A percentile compares a stretch with the other conserved stretches of the same genome.
Evolutionary conservation across 2,888 invertebrate species (phyloP).

Genomic region (Amaurobius ferox): DNA sequence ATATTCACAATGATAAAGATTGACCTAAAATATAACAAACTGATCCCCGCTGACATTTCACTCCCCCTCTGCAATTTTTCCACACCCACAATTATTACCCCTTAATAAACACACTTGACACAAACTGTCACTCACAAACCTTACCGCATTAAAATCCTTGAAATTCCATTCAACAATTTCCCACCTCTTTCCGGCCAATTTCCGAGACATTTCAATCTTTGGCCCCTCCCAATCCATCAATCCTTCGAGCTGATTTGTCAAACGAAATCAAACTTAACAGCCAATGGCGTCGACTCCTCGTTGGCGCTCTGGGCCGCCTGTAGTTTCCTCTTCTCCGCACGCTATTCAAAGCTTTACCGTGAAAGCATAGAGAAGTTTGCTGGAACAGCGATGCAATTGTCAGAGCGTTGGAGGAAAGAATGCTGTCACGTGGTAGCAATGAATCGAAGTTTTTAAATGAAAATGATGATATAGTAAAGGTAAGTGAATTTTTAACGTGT

Average conservation of each 20-base stretch:
- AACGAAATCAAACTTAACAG: constrained; percentile 56
- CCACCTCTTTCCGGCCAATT: constrained; percentile 60
- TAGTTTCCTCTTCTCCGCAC: constrained; percentile 36
- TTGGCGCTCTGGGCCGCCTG: constrained; percentile 36
- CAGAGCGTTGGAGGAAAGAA: background rate
- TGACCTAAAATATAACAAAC: no score
- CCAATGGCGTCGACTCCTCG: constrained; percentile 34
- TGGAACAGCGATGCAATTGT: background rate
- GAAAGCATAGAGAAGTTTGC: constrained; percentile 36
- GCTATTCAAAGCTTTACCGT: constrained; percentile 20
- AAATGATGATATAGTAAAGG: background rate
- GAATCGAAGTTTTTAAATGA: background rate
- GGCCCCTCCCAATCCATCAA: constrained; percentile 51
- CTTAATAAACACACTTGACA: constrained; percentile 5
- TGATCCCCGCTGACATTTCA: no score
- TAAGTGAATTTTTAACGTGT: no score
- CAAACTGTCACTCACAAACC: constrained; percentile 7
- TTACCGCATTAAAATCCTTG: constrained; percentile 1
- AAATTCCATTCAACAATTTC: constrained; percentile 21
- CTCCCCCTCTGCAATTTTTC: background rate
- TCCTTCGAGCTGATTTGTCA: constrained; percentile 33
- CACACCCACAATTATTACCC: constrained; percentile 4
- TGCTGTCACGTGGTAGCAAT: background rate
- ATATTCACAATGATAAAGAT: no score
- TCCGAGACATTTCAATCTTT: constrained; percentile 59